Evolutionary conservation across 2,797 vertebrate genomes (phyloP).

Genomic region (Euthynnus affinis): DNA sequence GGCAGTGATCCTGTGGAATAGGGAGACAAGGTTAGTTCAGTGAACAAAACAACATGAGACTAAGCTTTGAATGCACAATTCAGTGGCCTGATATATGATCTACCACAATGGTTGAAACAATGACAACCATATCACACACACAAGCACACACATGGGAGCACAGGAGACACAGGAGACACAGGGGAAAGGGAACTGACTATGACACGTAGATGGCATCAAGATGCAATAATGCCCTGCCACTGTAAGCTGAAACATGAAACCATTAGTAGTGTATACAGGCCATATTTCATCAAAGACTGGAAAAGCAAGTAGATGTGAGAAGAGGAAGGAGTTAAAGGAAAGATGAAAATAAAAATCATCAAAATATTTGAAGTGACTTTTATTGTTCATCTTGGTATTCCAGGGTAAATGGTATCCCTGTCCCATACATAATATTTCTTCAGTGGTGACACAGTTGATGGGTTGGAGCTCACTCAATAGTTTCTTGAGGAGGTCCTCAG

Average conservation of each 20-base stretch:
- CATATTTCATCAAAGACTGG: slow-evolving; percentile 20
- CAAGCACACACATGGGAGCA: no score
- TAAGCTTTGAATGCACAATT: no score
- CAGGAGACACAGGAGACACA: no score
- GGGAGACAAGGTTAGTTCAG: no score
- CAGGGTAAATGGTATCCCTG: background rate
- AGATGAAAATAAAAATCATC: background rate
- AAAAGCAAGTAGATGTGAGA: background rate
- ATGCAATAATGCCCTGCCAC: background rate
- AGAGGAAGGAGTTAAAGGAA: background rate
- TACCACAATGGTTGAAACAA: no score
- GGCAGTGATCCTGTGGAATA: no score
- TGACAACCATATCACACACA: no score
- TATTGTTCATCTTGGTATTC: slow-evolving; percentile 1
- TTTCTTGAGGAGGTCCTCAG: slow-evolving; percentile 8
- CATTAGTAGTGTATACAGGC: slow-evolving; percentile 7
- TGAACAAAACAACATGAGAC: no score
- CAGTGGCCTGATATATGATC: no score
- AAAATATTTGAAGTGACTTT: background rate
- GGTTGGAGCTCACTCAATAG: slow-evolving; percentile 10
- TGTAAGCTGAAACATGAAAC: slow-evolving; percentile 27
- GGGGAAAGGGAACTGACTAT: no score
- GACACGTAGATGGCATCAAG: background rate
- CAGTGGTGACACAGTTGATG: background rate
- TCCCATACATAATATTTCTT: background rate